phyloP scores from a whole-genome alignment of 2,888 invertebrate species.

The Meloe dianella region DNA sequence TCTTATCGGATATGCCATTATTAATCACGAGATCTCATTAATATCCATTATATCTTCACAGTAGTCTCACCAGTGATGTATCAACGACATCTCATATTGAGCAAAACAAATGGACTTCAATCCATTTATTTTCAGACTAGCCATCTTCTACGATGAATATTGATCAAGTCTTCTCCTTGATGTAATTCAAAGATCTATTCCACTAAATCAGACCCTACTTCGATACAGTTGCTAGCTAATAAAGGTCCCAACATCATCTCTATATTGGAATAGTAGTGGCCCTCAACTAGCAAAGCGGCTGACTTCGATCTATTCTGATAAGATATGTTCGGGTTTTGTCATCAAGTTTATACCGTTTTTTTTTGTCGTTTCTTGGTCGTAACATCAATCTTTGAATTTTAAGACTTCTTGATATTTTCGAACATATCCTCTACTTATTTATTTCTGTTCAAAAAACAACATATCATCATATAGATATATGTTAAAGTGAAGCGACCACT shows the following conservation, averaged over 20 bases:
- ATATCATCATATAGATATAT: background rate
- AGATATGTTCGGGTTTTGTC: conserved; percentile 8
- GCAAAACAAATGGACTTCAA: conserved; percentile 42
- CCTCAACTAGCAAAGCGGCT: background rate
- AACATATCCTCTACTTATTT: background rate
- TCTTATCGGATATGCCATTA: background rate
- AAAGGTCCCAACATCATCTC: background rate
- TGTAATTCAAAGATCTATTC: conserved; percentile 32
- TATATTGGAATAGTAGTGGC: conserved; percentile 9
- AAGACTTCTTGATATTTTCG: background rate
- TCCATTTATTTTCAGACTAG: conserved; percentile 40
- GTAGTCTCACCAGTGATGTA: background rate
- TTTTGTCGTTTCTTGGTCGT: background rate
- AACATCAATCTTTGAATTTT: background rate
- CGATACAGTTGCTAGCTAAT: background rate
- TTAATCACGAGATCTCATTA: background rate
- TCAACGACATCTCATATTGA: background rate
- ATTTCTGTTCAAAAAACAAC: background rate
- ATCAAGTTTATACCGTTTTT: background rate
- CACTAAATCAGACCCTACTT: conserved; percentile 8
- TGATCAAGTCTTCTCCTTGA: conserved; percentile 42
- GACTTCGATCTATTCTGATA: conserved; percentile 3
- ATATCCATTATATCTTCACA: conserved; percentile 5
- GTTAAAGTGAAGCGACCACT: background rate
- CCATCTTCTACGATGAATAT: conserved; percentile 41